Evolutionary conservation across 2,113 vertebrate species (phyloP).

Genomic region (Epinephelus lanceolatus): DNA sequence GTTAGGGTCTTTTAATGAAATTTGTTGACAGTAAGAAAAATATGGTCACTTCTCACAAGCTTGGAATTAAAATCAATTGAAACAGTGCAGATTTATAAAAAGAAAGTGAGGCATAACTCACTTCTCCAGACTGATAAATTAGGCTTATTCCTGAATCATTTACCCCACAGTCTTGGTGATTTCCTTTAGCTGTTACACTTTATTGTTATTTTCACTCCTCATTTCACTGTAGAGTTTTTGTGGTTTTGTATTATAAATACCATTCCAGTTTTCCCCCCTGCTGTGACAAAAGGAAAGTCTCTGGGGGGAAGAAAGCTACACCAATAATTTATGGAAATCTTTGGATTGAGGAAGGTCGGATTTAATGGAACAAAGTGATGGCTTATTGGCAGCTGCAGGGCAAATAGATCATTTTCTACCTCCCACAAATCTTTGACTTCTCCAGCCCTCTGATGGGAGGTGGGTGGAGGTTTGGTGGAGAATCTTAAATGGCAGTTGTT

Average conservation of each 20-base stretch:
- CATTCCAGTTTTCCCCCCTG: not conserved
- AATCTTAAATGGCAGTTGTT: no score
- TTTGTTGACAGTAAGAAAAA: no score
- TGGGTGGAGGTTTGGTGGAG: not conserved
- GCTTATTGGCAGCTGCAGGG: not conserved
- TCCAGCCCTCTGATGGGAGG: rapidly evolving
- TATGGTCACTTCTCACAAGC: no score
- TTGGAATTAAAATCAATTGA: not conserved
- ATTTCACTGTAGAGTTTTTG: not conserved
- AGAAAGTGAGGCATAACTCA: not conserved
- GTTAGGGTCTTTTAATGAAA: no score
- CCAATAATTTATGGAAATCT: slow-evolving; percentile 25
- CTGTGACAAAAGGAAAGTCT: not conserved
- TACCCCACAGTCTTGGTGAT: not conserved
- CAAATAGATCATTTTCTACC: not conserved
- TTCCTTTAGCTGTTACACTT: not conserved
- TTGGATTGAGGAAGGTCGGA: not conserved
- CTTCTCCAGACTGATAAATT: not conserved
- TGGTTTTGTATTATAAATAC: not conserved
- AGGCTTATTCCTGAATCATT: no score
- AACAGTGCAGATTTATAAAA: not conserved
- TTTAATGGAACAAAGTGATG: not conserved
- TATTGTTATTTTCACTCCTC: not conserved
- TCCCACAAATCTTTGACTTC: not conserved
- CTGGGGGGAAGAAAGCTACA: not conserved